phyloP scores from a whole-genome alignment of 2,113 vertebrate genomes.

The Antechinus stuartii region DNA sequence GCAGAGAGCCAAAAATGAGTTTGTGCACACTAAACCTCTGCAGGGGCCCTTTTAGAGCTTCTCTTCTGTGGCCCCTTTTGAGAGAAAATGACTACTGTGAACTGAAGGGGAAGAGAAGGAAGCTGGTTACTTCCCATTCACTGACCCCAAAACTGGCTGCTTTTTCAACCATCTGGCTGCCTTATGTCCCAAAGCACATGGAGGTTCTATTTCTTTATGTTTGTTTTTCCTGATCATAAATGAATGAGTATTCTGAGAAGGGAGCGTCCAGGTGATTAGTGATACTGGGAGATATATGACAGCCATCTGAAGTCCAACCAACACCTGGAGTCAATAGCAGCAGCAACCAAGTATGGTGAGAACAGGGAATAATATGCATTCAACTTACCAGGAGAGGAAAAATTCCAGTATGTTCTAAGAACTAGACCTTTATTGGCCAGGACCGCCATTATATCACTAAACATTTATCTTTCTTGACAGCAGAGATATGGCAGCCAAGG shows the following conservation, averaged over 20 bases:
- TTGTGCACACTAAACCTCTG: not conserved
- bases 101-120: not conserved
- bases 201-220: not conserved
- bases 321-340: not conserved
- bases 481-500: not conserved
- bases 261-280: not conserved
- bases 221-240: not conserved
- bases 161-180: not conserved
- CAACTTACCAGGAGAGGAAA: not conserved
- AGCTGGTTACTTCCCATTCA: not conserved
- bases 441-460: not conserved
- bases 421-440: not conserved
- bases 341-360: not conserved
- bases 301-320: not conserved
- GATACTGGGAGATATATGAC: not conserved
- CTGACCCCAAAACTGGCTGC: not conserved
- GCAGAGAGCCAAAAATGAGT: not conserved
- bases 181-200: not conserved
- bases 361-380: not conserved
- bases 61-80: not conserved
- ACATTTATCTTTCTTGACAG: not conserved
- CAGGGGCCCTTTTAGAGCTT: not conserved
- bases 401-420: not conserved
- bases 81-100: not conserved
- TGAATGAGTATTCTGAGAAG: not conserved